Percentiles rank a stretch among this genome's conserved stretches.
phyloP scores from a whole-genome alignment of 2,888 invertebrate species.

The Andrena flavipes region DNA sequence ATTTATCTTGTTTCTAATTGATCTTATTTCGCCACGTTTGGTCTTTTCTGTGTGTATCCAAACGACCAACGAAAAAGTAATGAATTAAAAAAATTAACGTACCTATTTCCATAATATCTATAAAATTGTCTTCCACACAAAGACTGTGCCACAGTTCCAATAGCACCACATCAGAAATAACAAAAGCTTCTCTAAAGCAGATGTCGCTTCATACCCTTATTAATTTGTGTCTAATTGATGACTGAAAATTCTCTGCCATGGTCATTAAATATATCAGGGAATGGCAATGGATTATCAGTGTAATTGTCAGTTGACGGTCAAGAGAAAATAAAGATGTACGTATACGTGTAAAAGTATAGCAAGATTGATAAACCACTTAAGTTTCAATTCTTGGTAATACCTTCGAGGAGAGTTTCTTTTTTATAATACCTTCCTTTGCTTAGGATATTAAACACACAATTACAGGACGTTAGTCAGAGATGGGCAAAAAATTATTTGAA shows the following conservation, averaged over 20 bases:
- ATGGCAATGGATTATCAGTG: neutral
- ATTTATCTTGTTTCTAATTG: too few relatives aligned
- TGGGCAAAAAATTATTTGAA: too few relatives aligned
- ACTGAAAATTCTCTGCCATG: neutral
- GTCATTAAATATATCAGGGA: constrained; percentile 1
- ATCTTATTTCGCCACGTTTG: constrained; percentile 1
- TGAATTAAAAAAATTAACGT: neutral
- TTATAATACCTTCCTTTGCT: too few relatives aligned
- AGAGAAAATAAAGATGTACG: constrained; percentile 60
- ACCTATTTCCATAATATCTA: neutral
- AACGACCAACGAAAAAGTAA: neutral
- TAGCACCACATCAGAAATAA: neutral
- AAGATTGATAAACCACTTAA: constrained; percentile 55
- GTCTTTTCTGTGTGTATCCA: constrained; percentile 13
- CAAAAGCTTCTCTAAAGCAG: neutral
- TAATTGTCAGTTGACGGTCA: neutral
- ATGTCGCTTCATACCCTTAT: neutral
- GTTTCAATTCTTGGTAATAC: constrained; percentile 42
- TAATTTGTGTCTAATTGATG: neutral
- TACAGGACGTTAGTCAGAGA: too few relatives aligned
- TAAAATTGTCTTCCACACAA: neutral
- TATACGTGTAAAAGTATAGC: constrained; percentile 38
- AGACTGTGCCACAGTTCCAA: neutral
- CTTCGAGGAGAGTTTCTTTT: constrained; percentile 35
- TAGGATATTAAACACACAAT: too few relatives aligned